Evolutionary conservation across 2,797 vertebrate genomes (phyloP).

Genomic region (Malacoctenus gilli): DNA sequence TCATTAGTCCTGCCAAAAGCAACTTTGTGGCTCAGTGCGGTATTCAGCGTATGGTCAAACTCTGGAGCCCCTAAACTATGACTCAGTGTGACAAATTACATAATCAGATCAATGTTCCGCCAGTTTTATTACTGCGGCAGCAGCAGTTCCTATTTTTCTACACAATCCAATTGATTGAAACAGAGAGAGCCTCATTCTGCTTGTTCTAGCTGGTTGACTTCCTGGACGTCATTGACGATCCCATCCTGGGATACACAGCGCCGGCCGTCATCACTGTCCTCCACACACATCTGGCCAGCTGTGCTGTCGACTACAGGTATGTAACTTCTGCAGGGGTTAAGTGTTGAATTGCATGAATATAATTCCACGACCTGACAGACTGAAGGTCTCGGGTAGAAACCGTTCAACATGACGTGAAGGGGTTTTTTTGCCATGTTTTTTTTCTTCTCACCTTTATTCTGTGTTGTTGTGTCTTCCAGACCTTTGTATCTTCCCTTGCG

Average conservation of each 20-base stretch:
- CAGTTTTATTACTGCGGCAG: background rate
- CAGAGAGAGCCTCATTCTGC: constrained; percentile 11
- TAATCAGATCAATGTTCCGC: constrained; percentile 1
- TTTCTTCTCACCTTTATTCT: background rate
- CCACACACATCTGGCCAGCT: constrained; percentile 90
- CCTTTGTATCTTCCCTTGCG: constrained; percentile 90
- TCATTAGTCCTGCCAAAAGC: background rate
- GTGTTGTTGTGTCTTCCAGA: constrained; percentile 66
- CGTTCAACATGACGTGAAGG: too few species aligned
- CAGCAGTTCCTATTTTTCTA: constrained; percentile 9
- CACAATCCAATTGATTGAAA: constrained; percentile 9
- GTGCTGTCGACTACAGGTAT: constrained; percentile 91
- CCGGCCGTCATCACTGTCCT: constrained; percentile 91
- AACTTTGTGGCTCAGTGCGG: background rate
- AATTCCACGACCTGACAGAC: too few species aligned
- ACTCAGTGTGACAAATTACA: constrained; percentile 2
- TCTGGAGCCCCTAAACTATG: background rate
- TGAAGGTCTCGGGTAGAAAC: too few species aligned
- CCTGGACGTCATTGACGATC: constrained; percentile 90
- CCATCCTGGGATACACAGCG: constrained; percentile 90
- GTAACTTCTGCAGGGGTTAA: too few species aligned
- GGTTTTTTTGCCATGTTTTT: background rate
- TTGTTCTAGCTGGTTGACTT: constrained; percentile 87
- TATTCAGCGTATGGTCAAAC: constrained; percentile 10
- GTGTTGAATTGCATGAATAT: too few species aligned